A percentile compares a stretch with the other conserved stretches of the same genome.
Conservation (phyloP, 2,797 vertebrate genomes). For the Taeniopygia guttata region DNA sequence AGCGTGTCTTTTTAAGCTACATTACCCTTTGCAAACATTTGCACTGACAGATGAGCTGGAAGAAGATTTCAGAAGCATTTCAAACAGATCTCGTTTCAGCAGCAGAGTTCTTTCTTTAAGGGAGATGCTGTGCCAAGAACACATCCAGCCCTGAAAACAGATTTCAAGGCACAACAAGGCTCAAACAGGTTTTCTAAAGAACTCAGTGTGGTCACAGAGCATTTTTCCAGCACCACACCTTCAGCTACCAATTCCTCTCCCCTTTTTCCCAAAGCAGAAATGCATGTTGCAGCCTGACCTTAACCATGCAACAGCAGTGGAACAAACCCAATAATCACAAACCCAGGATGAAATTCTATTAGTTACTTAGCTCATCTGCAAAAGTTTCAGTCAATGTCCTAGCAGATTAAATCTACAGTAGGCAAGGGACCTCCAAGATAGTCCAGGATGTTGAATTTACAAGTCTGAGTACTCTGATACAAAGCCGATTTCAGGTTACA, state of each 20-base stretch:
- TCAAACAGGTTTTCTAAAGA: background rate
- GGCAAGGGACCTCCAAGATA: background rate
- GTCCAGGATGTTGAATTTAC: background rate
- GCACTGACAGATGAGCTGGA: conserved; percentile 35
- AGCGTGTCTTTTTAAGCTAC: conserved; percentile 13
- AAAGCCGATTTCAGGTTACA: background rate
- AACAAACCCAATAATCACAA: background rate
- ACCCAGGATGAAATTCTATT: background rate
- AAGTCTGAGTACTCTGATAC: background rate
- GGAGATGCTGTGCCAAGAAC: conserved; percentile 20
- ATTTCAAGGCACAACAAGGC: background rate
- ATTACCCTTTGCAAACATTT: conserved; percentile 15
- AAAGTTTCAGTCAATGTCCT: background rate
- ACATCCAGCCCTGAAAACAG: conserved; percentile 19
- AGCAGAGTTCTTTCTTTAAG: conserved; percentile 16
- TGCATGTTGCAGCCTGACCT: background rate
- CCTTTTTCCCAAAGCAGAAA: background rate
- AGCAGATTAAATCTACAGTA: background rate
- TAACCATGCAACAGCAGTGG: background rate
- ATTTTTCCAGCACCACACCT: background rate
- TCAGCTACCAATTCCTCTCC: background rate
- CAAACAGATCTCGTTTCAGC: background rate
- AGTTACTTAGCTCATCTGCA: background rate
- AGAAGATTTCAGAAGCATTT: conserved; percentile 33
- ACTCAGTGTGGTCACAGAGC: background rate